phyloP scores from a whole-genome alignment of 2,113 vertebrate species.

The Blennius ocellaris region DNA sequence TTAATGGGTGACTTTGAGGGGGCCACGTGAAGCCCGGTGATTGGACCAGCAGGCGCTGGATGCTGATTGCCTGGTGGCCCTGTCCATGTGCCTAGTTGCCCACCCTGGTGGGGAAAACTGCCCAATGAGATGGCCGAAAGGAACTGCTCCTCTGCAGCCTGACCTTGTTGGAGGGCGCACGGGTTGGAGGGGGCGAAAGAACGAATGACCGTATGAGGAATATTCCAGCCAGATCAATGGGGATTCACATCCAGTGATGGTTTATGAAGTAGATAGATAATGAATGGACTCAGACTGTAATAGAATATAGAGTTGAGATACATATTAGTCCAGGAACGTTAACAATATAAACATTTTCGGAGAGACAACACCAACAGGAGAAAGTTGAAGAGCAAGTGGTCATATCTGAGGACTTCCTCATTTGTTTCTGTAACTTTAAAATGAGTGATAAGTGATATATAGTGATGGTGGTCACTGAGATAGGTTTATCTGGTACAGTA shows the following conservation, averaged over 20 bases:
- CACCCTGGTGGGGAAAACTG: constrained; percentile 81
- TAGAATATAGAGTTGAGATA: background rate
- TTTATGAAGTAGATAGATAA: background rate
- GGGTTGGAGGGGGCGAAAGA: constrained; percentile 86
- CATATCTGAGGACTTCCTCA: background rate
- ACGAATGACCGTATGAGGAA: constrained; percentile 81
- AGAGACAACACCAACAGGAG: background rate
- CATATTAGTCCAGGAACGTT: background rate
- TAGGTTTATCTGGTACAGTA: too few species aligned
- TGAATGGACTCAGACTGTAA: background rate
- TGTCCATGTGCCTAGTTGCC: constrained; percentile 79
- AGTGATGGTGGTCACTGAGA: too few species aligned
- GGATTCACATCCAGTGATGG: constrained; percentile 22
- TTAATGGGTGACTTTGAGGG: constrained; percentile 82
- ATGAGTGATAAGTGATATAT: too few species aligned
- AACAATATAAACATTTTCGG: constrained; percentile 3
- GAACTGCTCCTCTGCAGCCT: constrained; percentile 88
- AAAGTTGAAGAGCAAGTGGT: background rate
- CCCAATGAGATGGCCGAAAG: constrained; percentile 86
- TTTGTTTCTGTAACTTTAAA: too few species aligned
- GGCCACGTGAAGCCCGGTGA: constrained; percentile 64
- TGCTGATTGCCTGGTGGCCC: constrained; percentile 83
- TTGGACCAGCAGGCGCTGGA: constrained; percentile 52
- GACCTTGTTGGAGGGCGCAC: constrained; percentile 91
- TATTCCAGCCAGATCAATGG: constrained; percentile 87